A percentile compares a stretch with the other conserved stretches of the same genome.
Conservation (phyloP, 53 echinoderm and acorn worm genomes). For the Crossaster papposus region DNA sequence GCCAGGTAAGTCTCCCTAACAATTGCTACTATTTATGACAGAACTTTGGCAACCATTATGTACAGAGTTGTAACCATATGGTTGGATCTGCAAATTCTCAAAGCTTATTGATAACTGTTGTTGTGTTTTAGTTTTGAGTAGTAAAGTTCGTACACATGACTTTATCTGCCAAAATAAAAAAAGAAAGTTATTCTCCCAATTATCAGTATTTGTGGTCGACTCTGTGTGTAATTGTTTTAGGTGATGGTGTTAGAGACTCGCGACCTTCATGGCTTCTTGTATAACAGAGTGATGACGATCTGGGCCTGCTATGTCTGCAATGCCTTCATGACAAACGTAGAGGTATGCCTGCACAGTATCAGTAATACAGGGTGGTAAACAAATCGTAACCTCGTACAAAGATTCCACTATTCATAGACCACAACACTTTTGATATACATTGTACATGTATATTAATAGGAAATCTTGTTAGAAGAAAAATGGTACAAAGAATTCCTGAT, state of each 20-base stretch:
- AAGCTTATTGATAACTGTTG: too few species aligned
- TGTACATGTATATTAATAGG: too few species aligned
- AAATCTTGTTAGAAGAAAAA: too few species aligned
- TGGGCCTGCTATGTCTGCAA: constrained; percentile 5
- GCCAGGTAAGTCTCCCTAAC: neutral
- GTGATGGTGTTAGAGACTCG: neutral
- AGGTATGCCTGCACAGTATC: neutral
- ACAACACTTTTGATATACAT: too few species aligned
- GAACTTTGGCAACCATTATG: neutral
- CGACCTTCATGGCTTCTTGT: constrained; percentile 22
- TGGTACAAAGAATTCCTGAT: too few species aligned
- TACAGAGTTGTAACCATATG: neutral
- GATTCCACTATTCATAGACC: too few species aligned
- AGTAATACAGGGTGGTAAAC: neutral
- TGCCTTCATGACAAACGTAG: neutral
- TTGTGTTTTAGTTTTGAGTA: too few species aligned
- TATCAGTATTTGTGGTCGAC: neutral
- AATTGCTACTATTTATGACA: neutral
- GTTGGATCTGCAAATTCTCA: too few species aligned
- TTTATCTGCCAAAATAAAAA: too few species aligned
- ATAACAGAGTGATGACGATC: neutral
- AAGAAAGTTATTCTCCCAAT: neutral
- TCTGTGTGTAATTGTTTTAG: neutral
- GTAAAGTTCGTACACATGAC: too few species aligned
- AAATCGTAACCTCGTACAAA: too few species aligned